These are phyloP conservation scores for Gracilinanus agilis DNA, from an alignment of 2,113 vertebrate genomes.

Conservation along the genomic window DNA sequence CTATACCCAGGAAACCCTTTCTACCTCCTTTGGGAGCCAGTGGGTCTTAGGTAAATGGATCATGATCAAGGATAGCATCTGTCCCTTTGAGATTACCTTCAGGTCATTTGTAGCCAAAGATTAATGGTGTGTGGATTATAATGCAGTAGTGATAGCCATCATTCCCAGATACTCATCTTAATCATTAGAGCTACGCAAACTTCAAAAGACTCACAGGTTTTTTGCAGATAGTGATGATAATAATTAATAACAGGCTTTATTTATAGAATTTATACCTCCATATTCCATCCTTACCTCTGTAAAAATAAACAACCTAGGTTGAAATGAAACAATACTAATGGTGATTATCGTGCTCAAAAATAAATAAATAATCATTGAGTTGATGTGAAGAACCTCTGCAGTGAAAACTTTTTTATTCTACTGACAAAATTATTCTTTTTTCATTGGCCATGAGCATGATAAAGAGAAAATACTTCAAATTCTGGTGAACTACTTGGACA, in stretches of 20 bases:
- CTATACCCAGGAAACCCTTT: slow-evolving; percentile 17
- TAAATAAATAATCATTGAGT: background rate
- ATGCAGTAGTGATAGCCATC: slow-evolving; percentile 64
- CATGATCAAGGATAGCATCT: background rate
- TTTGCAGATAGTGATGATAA: slow-evolving; percentile 79
- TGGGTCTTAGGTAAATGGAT: too few species aligned
- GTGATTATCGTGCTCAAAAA: slow-evolving; percentile 5
- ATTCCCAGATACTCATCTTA: slow-evolving; percentile 80
- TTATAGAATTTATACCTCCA: slow-evolving; percentile 47
- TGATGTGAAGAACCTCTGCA: background rate
- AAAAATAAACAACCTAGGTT: slow-evolving; percentile 17
- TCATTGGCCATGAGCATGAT: background rate
- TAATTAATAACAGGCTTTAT: slow-evolving; percentile 78
- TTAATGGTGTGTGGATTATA: slow-evolving; percentile 64
- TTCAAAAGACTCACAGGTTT: slow-evolving; percentile 79
- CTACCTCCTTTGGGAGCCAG: background rate
- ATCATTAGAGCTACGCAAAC: slow-evolving; percentile 76
- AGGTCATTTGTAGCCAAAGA: slow-evolving; percentile 67
- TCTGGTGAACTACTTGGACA: background rate
- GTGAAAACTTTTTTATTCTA: background rate
- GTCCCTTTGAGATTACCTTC: slow-evolving; percentile 55
- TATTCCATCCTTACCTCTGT: slow-evolving; percentile 33
- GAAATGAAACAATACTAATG: slow-evolving; percentile 40
- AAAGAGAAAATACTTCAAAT: background rate
- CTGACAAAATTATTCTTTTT: slow-evolving; percentile 29